Conservation (phyloP, 2,113 vertebrate genomes). For the mouse (Mus musculus) region GRCm39 chr7:112043001-112043500, state of each 20-base stretch:
- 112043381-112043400: neutral
- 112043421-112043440: neutral
- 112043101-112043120: conserved; percentile 29
- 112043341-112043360: too few species aligned
- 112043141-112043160: neutral
- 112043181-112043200: neutral
- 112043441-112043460: neutral
- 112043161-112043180: neutral
- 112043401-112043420: neutral
- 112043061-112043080: neutral
- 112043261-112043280: neutral
- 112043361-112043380: too few species aligned
- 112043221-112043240: neutral
- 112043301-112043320: neutral
- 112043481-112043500: neutral
- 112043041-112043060: neutral
- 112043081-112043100: neutral
- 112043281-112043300: neutral
- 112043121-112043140: neutral
- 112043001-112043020: neutral
- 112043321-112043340: neutral
- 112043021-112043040: accelerated
- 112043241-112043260: neutral
- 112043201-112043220: neutral
- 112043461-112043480: neutral